These are phyloP conservation scores for Trichomalopsis sarcophagae DNA, from an alignment of 1,140 invertebrate genomes.

Conservation along the genomic window DNA sequence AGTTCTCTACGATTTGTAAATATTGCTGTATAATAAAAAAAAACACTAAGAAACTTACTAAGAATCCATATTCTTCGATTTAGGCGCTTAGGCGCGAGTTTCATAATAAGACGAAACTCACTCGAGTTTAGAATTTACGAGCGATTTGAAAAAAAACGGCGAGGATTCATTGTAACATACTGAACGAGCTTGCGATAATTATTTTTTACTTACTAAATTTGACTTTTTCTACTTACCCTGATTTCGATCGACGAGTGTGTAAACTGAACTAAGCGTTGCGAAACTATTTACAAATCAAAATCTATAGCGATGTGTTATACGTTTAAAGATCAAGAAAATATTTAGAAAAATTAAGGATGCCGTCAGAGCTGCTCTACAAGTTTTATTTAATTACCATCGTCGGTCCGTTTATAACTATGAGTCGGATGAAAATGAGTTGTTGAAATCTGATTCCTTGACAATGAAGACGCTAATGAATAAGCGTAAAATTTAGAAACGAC, in stretches of 20 bases:
- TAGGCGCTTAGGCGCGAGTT: slow-evolving; percentile 14
- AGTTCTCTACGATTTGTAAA: slow-evolving; percentile 61
- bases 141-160: slow-evolving; percentile 15
- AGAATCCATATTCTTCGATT: slow-evolving; percentile 32
- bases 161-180: slow-evolving; percentile 23
- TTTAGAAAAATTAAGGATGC: background rate
- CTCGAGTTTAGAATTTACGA: slow-evolving; percentile 9
- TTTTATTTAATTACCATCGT: slow-evolving; percentile 10
- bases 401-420: background rate
- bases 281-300: background rate
- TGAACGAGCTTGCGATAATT: slow-evolving; percentile 38
- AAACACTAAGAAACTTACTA: slow-evolving; percentile 8
- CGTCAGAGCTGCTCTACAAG: background rate
- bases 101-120: background rate
- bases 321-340: background rate
- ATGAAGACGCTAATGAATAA: too few species aligned
- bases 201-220: slow-evolving; percentile 7
- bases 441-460: background rate
- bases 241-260: background rate
- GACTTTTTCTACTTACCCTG: background rate
- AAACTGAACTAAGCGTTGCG: background rate
- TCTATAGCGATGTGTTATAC: background rate
- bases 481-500: background rate
- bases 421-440: background rate
- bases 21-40: slow-evolving; percentile 61